Evolutionary conservation across 1,140 invertebrate genomes (phyloP).

Genomic region (Diachasmimorpha longicaudata): DNA sequence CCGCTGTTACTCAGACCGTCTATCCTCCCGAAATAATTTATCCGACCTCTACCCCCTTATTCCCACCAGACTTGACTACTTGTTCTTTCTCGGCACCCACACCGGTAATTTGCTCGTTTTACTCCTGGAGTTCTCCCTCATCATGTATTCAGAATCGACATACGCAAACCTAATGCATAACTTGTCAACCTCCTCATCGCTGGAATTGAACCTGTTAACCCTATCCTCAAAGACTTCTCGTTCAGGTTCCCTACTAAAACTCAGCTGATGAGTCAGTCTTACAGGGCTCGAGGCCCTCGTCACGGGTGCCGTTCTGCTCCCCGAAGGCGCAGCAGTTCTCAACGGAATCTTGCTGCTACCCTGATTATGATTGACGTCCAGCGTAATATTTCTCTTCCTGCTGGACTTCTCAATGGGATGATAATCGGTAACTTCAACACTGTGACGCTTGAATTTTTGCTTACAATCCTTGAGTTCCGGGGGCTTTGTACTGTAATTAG

Average conservation of each 20-base stretch:
- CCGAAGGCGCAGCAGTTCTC: constrained; percentile 40
- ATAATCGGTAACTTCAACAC: constrained; percentile 48
- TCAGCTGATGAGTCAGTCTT: constrained; percentile 35
- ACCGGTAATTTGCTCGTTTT: constrained; percentile 45
- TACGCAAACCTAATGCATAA: constrained; percentile 50
- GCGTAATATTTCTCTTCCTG: constrained; percentile 47
- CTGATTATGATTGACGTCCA: constrained; percentile 60
- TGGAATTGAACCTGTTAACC: constrained; percentile 47
- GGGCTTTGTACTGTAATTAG: constrained; percentile 41
- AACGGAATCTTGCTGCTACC: constrained; percentile 56
- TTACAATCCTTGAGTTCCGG: constrained; percentile 45
- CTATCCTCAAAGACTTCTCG: background rate
- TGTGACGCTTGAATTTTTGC: constrained; percentile 48
- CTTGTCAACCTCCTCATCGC: constrained; percentile 56
- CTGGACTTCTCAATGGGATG: constrained; percentile 28
- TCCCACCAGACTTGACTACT: background rate
- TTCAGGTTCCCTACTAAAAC: constrained; percentile 34
- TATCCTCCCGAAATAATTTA: background rate
- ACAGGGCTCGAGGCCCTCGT: constrained; percentile 57
- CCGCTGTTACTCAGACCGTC: too few relatives aligned
- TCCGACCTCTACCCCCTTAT: background rate
- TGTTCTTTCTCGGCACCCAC: constrained; percentile 43
- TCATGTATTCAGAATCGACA: constrained; percentile 32
- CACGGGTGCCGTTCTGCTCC: constrained; percentile 55
- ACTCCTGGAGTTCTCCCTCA: constrained; percentile 26